phyloP scores from a whole-genome alignment of 1,140 invertebrate genomes.

The Drosophila navojoa region DNA sequence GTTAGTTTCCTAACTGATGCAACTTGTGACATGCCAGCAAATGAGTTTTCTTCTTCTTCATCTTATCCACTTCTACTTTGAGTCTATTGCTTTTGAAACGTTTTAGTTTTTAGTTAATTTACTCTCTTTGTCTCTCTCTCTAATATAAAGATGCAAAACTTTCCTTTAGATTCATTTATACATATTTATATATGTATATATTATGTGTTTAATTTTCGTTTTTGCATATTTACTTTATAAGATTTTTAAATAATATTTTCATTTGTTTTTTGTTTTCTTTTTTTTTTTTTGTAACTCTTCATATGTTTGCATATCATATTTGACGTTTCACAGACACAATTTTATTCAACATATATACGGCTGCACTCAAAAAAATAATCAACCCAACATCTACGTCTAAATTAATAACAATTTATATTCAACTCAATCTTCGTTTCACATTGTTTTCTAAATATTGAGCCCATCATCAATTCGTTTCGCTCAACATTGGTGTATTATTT shows the following conservation, averaged over 20 bases:
- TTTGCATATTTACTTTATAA: slow-evolving; percentile 24
- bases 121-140: slow-evolving; percentile 37
- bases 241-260: too few relatives aligned
- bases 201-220: slow-evolving; percentile 25
- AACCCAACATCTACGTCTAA: too few relatives aligned
- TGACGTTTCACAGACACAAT: slow-evolving; percentile 79
- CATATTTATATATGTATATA: slow-evolving; percentile 9
- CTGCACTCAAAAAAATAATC: too few relatives aligned
- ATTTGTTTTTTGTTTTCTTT: slow-evolving; percentile 49
- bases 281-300: slow-evolving; percentile 37
- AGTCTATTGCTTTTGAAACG: slow-evolving; percentile 27
- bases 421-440: too few relatives aligned
- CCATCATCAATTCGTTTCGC: too few relatives aligned
- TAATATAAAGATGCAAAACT: slow-evolving; percentile 83
- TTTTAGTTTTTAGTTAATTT: slow-evolving; percentile 48
- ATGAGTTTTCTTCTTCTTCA: not conserved
- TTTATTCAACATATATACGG: slow-evolving; percentile 39
- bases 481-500: too few relatives aligned
- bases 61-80: not conserved
- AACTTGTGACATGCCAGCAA: slow-evolving; percentile 8
- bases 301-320: slow-evolving; percentile 63
- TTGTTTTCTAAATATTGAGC: too few relatives aligned
- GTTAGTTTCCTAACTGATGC: slow-evolving; percentile 12
- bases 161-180: slow-evolving; percentile 14
- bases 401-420: too few relatives aligned